Evolutionary conservation across 2,888 invertebrate genomes (phyloP).

Genomic region (Brachycybe producta): DNA sequence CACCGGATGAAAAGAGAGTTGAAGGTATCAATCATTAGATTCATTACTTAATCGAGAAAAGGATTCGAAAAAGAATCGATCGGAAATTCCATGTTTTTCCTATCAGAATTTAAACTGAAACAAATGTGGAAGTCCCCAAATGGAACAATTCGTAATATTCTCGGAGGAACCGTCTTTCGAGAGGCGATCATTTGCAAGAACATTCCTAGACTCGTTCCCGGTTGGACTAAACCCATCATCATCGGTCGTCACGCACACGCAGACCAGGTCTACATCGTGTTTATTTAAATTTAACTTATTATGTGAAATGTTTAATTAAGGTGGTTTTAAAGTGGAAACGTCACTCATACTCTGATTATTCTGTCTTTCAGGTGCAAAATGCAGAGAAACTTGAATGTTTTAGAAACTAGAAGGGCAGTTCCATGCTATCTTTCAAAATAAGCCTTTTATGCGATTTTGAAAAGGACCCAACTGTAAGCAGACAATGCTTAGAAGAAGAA

Average conservation of each 20-base stretch:
- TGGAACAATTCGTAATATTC: slow-evolving; percentile 43
- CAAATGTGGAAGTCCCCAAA: slow-evolving; percentile 45
- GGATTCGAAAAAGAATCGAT: background rate
- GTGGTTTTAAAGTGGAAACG: too few species aligned
- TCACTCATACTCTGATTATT: too few species aligned
- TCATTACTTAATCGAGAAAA: background rate
- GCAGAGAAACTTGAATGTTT: too few species aligned
- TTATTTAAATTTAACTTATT: slow-evolving; percentile 23
- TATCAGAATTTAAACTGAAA: slow-evolving; percentile 41
- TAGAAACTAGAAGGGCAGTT: too few species aligned
- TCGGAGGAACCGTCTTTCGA: slow-evolving; percentile 43
- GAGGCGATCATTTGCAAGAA: slow-evolving; percentile 48
- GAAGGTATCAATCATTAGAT: slow-evolving; percentile 39
- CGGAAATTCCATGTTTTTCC: background rate
- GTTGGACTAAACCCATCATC: slow-evolving; percentile 93
- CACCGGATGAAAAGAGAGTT: slow-evolving; percentile 92
- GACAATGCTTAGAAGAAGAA: too few species aligned
- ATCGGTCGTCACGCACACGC: slow-evolving; percentile 98
- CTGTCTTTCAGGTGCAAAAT: too few species aligned
- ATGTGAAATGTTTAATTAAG: too few species aligned
- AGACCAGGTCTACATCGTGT: too few species aligned
- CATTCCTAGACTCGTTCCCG: slow-evolving; percentile 84
- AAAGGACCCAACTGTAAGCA: too few species aligned
- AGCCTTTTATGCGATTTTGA: too few species aligned
- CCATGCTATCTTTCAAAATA: too few species aligned